Base-by-base conservation (phyloP, 1,140 invertebrate species). In the Branchinecta lindahli region DNA sequence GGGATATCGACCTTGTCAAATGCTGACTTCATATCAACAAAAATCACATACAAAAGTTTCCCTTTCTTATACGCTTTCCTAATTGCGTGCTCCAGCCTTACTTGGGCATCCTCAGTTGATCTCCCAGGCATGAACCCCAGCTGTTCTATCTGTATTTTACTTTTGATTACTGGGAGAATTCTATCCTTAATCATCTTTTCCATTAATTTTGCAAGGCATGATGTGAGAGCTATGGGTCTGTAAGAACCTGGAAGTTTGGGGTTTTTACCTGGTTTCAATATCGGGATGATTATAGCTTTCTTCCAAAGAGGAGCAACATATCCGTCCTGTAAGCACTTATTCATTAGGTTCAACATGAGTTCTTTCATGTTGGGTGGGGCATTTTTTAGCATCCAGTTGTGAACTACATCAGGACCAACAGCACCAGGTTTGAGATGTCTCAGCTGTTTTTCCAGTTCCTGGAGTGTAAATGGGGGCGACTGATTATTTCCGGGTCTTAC, bases 1-100 rank as follows among this genome's bases (percentile, higher is more conserved):
- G n/a, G n/a, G n/a, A 52, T 52, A 52, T 52, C 47, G n/a, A n/a
- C n/a, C n/a, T n/a, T 52, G n/a, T 52, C 47, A 52, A 52, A 52
- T 52, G 47, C 47, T 52, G 47, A 52, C 47, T 9, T n/a, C 47
- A n/a, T 52, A 52, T 52, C 47, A 9, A 52, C 9, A 52, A 52
- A 52, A 9, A 52, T 52, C n/a, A 52, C 47, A 52, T 52, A n/a
- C 9, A n/a, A 9, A 9, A n/a, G 9, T 52, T 52, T 52, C n/a
- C 47, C 47, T 52, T 52, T n/a, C n/a, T 52, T 52, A 52, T 9
- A 52, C 9, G 9, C n/a, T 52, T 52, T 9, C n/a, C n/a, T 52
- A 9, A 52, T 52, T n/a, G n/a, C 9, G n/a, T 52, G 47, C 47
- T 52, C 47, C n/a, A 52, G 47, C n/a, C 47, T 52, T 9, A 52